Conservation (phyloP, 2,113 vertebrate species). For the Indicator maculatus region DNA sequence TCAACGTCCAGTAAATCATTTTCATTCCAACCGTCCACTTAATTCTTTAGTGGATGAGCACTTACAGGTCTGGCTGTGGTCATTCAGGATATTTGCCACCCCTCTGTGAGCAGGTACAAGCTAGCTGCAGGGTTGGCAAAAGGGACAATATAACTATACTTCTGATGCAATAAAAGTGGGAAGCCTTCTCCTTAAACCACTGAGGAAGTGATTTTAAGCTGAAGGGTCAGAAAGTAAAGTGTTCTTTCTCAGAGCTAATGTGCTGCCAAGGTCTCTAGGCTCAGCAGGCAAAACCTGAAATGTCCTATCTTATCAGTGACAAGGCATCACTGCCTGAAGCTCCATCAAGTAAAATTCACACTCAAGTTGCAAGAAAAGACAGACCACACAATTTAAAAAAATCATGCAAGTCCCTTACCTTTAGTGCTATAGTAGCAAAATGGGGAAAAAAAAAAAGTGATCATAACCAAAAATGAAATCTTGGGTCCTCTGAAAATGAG, state of each 20-base stretch:
- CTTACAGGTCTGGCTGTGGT: background rate
- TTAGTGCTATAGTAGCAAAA: background rate
- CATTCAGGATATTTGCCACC: background rate
- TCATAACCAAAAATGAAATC: background rate
- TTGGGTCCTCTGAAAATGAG: background rate
- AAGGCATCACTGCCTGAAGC: background rate
- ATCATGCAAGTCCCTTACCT: background rate
- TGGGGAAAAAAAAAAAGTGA: background rate
- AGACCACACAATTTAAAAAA: background rate
- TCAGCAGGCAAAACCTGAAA: background rate
- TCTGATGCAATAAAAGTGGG: background rate
- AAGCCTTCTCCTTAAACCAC: background rate
- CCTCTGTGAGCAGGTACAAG: background rate
- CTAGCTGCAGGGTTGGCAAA: background rate
- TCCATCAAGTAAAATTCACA: background rate
- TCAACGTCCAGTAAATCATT: background rate
- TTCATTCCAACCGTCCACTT: background rate
- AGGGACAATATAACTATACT: background rate
- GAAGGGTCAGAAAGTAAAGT: background rate
- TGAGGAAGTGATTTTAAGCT: background rate
- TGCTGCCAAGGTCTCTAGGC: background rate
- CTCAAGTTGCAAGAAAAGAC: background rate
- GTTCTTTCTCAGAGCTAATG: background rate
- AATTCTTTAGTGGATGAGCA: background rate
- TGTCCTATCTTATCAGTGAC: background rate